Percentiles rank a stretch among this genome's conserved stretches.
Evolutionary conservation across 2,888 invertebrate species (phyloP).

Genomic region (Opisthograptis luteolata): DNA sequence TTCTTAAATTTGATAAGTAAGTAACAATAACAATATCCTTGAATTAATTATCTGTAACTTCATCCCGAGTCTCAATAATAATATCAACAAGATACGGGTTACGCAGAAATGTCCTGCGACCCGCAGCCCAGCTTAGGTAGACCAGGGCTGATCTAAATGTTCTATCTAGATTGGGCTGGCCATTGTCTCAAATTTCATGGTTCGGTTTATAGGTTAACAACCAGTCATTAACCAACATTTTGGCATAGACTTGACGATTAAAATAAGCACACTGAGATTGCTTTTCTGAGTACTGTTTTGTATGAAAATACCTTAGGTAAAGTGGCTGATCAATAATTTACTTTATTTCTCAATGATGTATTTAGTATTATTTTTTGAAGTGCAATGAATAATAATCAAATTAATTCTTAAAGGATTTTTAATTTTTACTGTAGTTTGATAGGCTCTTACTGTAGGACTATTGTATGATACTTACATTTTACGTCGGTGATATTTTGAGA

Average conservation of each 20-base stretch:
- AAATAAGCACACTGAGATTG: slow-evolving; percentile 10
- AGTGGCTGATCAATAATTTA: not conserved
- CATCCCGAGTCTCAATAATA: no score
- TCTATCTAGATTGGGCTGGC: not conserved
- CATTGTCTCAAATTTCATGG: slow-evolving; percentile 9
- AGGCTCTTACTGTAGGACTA: no score
- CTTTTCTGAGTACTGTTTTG: slow-evolving; percentile 4
- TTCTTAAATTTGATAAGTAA: no score
- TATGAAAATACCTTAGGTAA: not conserved
- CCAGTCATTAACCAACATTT: slow-evolving; percentile 4
- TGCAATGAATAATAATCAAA: no score
- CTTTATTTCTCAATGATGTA: not conserved
- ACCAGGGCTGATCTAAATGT: slow-evolving; percentile 2
- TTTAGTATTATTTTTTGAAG: no score
- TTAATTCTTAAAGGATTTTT: no score
- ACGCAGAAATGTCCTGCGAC: slow-evolving; percentile 1
- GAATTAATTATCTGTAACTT: no score
- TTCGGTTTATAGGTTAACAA: slow-evolving; percentile 17
- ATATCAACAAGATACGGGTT: not conserved
- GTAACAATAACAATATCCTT: no score
- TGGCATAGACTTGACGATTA: slow-evolving; percentile 11
- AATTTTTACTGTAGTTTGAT: no score
- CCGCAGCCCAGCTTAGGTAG: not conserved
- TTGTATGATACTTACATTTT: no score
- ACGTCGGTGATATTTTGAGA: no score